Evolutionary conservation across 2,113 vertebrate genomes (phyloP), one percentile per base, ranked within the genome.

Genomic region (Laticauda laticaudata): DNA sequence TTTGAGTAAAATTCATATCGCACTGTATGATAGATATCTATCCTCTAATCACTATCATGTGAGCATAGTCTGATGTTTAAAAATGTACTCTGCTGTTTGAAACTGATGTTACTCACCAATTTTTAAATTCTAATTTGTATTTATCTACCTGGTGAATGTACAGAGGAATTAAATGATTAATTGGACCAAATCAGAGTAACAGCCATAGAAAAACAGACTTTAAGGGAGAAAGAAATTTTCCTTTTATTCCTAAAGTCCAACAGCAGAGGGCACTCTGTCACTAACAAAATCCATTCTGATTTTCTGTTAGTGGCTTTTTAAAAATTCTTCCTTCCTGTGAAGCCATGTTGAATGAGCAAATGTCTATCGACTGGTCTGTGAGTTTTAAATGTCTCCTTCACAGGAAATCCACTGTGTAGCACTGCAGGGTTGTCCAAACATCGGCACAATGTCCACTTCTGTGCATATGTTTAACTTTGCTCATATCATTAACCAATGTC

Each of bases 401-500:
- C 96, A 96, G 98, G 97, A 98, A 98, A 97, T 97, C 97, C 94
- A 91, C 87, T 56, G 94, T 94, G 94, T 96, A 95, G 96, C 95
- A 87, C 75, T 85, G 90, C 85, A 91, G 97, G 97, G 97, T 97
- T 98, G 97, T 98, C 95, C 96, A 97, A 98, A 98, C 97, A 98
- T 81, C 92, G 85, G 95, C 92, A 97, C 98, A 97, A 95, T 97
- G 98, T 97, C 96, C 93, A 94, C 97, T 96, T 97, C 96, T 97
- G 97, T 95, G 97, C 95, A 92, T 93, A 93, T 94, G 95, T 95
- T 94, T 89, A 64, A 92, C 95, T 96, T 96, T 81, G 93, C 96
- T 96, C 93, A 88, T 93, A 56, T 93, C 86, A 29, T 75, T 93
- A 95, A 96, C 97, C 98, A 98, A 97, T 97, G 94, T 95, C 97